Evolutionary conservation across 1,140 invertebrate species (phyloP).

Genomic region (Rhynchophorus ferrugineus): DNA sequence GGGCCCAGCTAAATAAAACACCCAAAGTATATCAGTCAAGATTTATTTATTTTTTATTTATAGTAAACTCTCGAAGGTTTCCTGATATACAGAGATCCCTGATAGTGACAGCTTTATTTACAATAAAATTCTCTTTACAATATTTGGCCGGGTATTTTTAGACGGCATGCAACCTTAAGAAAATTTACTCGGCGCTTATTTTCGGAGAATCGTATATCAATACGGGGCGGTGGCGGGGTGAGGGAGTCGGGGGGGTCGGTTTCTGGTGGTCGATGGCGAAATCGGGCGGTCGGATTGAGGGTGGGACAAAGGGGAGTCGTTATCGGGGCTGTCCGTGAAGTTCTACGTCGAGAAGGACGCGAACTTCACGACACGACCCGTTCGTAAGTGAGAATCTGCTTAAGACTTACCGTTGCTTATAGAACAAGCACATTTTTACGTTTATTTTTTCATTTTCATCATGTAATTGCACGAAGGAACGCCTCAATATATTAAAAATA

Average conservation of each 20-base stretch:
- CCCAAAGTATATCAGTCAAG: constrained; percentile 31
- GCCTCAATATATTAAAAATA: constrained; percentile 11
- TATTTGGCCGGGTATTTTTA: constrained; percentile 14
- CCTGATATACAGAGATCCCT: constrained; percentile 36
- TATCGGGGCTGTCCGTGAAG: too few relatives aligned
- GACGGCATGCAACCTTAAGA: neutral
- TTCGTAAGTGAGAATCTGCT: too few relatives aligned
- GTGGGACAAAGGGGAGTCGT: too few relatives aligned
- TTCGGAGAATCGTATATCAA: too few relatives aligned
- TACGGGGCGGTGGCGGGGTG: too few relatives aligned
- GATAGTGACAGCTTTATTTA: constrained; percentile 31
- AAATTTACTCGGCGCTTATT: constrained; percentile 9
- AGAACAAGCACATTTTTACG: constrained; percentile 1
- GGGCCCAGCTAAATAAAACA: constrained; percentile 16
- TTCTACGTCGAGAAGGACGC: too few relatives aligned
- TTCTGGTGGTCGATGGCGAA: too few relatives aligned
- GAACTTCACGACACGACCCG: too few relatives aligned
- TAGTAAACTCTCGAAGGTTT: constrained; percentile 25
- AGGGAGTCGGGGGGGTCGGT: too few relatives aligned
- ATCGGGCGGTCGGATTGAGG: too few relatives aligned
- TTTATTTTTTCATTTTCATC: too few relatives aligned
- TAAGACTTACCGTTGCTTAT: neutral
- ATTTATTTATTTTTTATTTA: constrained; percentile 31
- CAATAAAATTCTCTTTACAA: constrained; percentile 30
- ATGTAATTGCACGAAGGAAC: constrained; percentile 11